phyloP scores from a whole-genome alignment of 92 coral and sea anemone genomes.

The Phenganax subtilis region DNA sequence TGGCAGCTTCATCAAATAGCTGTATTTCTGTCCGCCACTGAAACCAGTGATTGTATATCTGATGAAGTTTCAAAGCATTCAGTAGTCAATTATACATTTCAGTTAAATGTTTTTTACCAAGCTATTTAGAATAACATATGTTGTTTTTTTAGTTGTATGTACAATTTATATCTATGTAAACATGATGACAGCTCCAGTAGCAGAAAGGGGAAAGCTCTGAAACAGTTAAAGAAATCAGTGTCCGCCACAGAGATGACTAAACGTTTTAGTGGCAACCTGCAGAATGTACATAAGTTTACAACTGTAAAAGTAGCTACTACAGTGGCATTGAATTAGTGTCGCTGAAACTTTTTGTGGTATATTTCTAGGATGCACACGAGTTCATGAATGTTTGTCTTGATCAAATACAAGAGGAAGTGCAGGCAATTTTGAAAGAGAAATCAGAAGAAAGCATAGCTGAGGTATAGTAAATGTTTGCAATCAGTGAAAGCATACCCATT shows the following conservation, averaged over 20 bases:
- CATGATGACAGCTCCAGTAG: conserved; percentile 50
- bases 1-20: too few species aligned
- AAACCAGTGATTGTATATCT: background rate
- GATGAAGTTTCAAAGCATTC: background rate
- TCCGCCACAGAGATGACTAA: conserved; percentile 69
- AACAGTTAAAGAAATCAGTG: conserved; percentile 66
- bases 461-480: conserved; percentile 1
- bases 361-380: conserved; percentile 86
- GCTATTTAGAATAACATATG: background rate
- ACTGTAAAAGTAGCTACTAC: background rate
- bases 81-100: background rate
- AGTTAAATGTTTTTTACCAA: background rate
- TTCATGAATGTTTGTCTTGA: conserved; percentile 86
- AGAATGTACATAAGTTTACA: conserved; percentile 59
- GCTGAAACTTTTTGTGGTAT: background rate
- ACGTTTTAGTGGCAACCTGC: conserved; percentile 81
- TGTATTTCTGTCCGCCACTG: too few species aligned
- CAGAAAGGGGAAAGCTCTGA: conserved; percentile 54
- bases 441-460: background rate
- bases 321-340: background rate
- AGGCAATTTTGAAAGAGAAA: conserved; percentile 11
- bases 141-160: conserved; percentile 52
- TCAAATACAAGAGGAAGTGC: conserved; percentile 78
- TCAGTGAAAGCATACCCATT: conserved; percentile 8
- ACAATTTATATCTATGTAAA: conserved; percentile 65